phyloP scores from a whole-genome alignment of 2,888 invertebrate species.

The Cacoxenus indagator region DNA sequence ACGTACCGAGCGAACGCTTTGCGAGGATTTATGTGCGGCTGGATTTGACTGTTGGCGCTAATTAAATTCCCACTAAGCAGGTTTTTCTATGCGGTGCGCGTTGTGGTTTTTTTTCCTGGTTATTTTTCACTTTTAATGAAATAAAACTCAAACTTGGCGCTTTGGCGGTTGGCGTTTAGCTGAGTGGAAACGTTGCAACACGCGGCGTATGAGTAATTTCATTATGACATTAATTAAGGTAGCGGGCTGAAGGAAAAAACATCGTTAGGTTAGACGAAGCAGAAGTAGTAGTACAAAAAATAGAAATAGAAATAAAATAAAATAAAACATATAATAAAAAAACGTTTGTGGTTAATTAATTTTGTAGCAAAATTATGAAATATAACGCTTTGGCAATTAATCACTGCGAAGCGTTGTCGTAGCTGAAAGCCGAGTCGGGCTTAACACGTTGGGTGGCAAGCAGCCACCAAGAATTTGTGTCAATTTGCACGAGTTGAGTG shows the following conservation, averaged over 20 bases:
- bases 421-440: too few species aligned
- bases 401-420: background rate
- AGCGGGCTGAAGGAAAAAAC: background rate
- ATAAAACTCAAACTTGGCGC: conserved; percentile 30
- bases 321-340: background rate
- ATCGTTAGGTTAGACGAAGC: too few species aligned
- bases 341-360: conserved; percentile 6
- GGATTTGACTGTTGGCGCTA: background rate
- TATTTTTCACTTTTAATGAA: conserved; percentile 31
- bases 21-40: background rate
- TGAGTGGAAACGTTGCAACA: conserved; percentile 12
- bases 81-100: conserved; percentile 11
- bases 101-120: conserved; percentile 20
- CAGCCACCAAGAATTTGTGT: too few species aligned
- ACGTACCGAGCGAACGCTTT: background rate
- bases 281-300: too few species aligned
- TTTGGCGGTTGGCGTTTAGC: conserved; percentile 18
- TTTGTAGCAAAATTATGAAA: background rate
- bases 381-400: background rate
- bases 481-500: too few species aligned
- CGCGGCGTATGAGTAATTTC: conserved; percentile 43
- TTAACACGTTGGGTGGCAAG: too few species aligned
- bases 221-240: conserved; percentile 16
- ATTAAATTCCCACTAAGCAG: background rate
- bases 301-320: background rate